Evolutionary conservation across 2,888 invertebrate genomes (phyloP).

Genomic region (Microctonus brassicae): DNA sequence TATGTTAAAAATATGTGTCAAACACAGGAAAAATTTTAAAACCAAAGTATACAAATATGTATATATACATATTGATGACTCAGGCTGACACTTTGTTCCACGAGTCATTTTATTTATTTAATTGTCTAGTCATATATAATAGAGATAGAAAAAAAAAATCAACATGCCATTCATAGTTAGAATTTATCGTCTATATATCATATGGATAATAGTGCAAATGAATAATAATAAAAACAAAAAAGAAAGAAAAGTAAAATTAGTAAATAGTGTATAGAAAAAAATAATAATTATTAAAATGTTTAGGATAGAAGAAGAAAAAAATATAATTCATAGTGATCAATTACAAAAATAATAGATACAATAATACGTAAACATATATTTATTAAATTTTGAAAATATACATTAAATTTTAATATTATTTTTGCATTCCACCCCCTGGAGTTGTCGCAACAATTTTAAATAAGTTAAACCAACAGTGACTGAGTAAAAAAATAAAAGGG

Average conservation of each 20-base stretch:
- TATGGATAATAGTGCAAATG: neutral
- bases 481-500: slow-evolving; percentile 12
- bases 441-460: slow-evolving; percentile 52
- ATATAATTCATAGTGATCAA: neutral
- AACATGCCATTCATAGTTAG: neutral
- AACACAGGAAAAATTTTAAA: neutral
- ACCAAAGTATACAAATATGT: neutral
- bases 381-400: neutral
- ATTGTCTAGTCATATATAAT: neutral
- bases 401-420: slow-evolving; percentile 4
- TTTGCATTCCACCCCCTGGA: slow-evolving; percentile 63
- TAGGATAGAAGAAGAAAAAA: neutral
- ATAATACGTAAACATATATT: neutral
- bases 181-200: neutral
- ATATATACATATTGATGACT: neutral
- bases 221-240: neutral
- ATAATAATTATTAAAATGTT: neutral
- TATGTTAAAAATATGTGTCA: neutral
- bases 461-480: slow-evolving; percentile 10
- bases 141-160: too few relatives aligned
- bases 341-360: slow-evolving; percentile 6
- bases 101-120: neutral
- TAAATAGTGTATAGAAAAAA: neutral
- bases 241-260: neutral
- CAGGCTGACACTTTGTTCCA: neutral